phyloP scores from a whole-genome alignment of 2,888 invertebrate species.

The Cataglyphis albicans region DNA sequence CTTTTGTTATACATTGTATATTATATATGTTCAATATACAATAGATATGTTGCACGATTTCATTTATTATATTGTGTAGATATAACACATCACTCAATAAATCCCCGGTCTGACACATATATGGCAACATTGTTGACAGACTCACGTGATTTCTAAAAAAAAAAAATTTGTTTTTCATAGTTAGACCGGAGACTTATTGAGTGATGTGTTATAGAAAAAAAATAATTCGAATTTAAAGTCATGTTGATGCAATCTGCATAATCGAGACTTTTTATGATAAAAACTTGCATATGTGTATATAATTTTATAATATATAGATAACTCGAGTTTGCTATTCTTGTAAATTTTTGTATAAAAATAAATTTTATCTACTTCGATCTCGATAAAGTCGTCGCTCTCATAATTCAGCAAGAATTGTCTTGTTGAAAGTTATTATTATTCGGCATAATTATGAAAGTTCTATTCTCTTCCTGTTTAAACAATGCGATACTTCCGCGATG shows the following conservation, averaged over 20 bases:
- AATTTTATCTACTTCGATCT: constrained; percentile 19
- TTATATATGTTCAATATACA: no score
- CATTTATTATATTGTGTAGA: background rate
- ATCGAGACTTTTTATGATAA: background rate
- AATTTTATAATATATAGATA: background rate
- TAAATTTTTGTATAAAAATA: constrained; percentile 5
- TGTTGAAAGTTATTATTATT: constrained; percentile 15
- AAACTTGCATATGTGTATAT: background rate
- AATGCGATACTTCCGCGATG: constrained; percentile 17
- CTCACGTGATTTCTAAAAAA: no score
- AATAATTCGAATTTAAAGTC: background rate
- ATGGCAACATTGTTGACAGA: no score
- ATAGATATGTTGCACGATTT: background rate
- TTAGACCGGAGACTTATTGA: no score
- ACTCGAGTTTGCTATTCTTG: background rate
- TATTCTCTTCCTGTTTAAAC: constrained; percentile 27
- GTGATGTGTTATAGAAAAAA: background rate
- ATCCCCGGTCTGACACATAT: no score
- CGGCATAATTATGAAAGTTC: constrained; percentile 30
- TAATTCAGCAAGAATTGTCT: background rate
- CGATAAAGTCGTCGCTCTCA: background rate
- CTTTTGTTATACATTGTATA: background rate
- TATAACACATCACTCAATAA: background rate
- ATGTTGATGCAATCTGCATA: background rate
- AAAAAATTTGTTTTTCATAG: no score